Conservation (phyloP, 2,797 vertebrate species). For the Otolemur crassicaudatus region DNA sequence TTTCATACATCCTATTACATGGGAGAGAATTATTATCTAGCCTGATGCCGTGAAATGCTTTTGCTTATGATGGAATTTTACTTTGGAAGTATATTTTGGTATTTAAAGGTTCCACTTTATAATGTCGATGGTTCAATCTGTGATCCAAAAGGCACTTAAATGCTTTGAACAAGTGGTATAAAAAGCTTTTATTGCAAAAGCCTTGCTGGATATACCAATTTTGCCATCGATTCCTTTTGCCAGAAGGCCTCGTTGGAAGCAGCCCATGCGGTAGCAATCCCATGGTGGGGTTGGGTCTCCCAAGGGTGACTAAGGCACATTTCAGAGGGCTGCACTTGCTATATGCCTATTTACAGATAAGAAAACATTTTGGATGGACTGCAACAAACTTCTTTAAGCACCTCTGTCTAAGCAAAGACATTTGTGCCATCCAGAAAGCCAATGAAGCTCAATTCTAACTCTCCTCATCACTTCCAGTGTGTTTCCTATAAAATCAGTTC, state of each 20-base stretch:
- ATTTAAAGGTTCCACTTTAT: conserved; percentile 91
- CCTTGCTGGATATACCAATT: conserved; percentile 88
- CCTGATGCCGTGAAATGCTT: conserved; percentile 85
- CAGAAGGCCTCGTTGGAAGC: conserved; percentile 86
- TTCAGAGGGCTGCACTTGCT: conserved; percentile 80
- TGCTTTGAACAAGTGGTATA: conserved; percentile 90
- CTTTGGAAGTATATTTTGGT: conserved; percentile 89
- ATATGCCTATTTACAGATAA: conserved; percentile 78
- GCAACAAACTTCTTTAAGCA: background rate
- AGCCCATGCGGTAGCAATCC: conserved; percentile 81
- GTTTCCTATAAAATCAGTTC: conserved; percentile 13
- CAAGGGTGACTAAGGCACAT: conserved; percentile 80
- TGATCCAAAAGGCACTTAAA: conserved; percentile 92
- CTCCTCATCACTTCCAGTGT: no score
- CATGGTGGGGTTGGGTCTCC: conserved; percentile 83
- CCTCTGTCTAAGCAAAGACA: fast-evolving
- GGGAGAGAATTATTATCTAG: conserved; percentile 88
- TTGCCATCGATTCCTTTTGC: conserved; percentile 87
- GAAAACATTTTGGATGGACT: conserved; percentile 64
- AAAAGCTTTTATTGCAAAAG: conserved; percentile 89
- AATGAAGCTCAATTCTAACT: no score
- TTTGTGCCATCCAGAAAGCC: background rate
- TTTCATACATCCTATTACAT: conserved; percentile 87
- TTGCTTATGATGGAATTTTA: conserved; percentile 90
- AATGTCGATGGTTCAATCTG: conserved; percentile 89